Evolutionary conservation across 2,797 vertebrate species (phyloP).

Genomic region (Petrocephalus sullivani): DNA sequence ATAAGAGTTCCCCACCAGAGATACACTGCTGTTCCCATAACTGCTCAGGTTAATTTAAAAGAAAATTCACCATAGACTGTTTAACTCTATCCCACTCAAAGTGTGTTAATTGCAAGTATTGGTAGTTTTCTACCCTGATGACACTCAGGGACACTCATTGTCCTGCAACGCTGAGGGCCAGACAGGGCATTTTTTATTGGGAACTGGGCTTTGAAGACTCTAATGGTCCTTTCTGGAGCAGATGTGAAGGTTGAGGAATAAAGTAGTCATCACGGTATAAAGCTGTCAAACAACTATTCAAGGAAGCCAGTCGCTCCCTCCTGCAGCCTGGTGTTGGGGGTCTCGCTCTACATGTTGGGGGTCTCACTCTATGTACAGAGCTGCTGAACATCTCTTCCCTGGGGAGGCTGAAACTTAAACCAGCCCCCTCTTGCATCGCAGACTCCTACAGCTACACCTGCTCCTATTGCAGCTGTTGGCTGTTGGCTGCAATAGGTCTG

Average conservation of each 20-base stretch:
- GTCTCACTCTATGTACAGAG: background rate
- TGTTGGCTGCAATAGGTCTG: background rate
- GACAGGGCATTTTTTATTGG: background rate
- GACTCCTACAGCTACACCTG: background rate
- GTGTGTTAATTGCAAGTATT: background rate
- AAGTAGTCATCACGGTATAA: slow-evolving; percentile 15
- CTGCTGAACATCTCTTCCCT: background rate
- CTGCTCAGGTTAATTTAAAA: background rate
- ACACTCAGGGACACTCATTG: background rate
- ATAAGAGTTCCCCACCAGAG: background rate
- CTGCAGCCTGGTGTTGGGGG: background rate
- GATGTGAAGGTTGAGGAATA: slow-evolving; percentile 16
- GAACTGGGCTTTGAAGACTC: slow-evolving; percentile 3
- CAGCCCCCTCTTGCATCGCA: background rate
- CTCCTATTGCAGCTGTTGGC: background rate
- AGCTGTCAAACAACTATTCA: slow-evolving; percentile 15
- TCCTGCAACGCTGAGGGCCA: background rate
- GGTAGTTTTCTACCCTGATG: background rate
- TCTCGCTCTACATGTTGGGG: background rate
- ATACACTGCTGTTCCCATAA: background rate
- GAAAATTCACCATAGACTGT: background rate
- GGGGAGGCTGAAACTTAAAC: background rate
- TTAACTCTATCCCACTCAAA: background rate
- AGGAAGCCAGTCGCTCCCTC: background rate
- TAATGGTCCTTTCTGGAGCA: slow-evolving; percentile 6